phyloP scores from a whole-genome alignment of 2,888 invertebrate genomes.

The Sminthurides aquaticus region DNA sequence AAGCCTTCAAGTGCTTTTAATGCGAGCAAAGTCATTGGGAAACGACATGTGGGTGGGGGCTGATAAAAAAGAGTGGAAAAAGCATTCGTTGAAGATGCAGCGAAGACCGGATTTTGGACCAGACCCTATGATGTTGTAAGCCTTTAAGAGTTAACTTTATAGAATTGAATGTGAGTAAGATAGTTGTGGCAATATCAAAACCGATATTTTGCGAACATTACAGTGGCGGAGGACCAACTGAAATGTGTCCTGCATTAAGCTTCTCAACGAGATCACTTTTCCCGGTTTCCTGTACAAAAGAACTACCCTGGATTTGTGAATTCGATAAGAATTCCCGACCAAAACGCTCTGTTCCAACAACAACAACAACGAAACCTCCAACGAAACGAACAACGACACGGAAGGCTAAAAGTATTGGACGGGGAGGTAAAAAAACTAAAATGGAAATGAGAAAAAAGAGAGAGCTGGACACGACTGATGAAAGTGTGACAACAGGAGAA shows the following conservation, averaged over 20 bases:
- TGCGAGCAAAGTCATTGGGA: constrained; percentile 27
- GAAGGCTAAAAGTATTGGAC: constrained; percentile 13
- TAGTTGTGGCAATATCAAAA: too few species aligned
- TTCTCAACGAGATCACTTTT: constrained; percentile 30
- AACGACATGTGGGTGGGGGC: constrained; percentile 38
- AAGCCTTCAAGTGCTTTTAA: constrained; percentile 32
- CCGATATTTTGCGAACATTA: neutral
- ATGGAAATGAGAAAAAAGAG: constrained; percentile 26
- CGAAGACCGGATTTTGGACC: constrained; percentile 23
- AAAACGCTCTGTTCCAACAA: neutral
- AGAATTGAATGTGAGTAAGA: too few species aligned
- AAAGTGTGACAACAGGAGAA: neutral
- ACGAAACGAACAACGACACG: constrained; percentile 11
- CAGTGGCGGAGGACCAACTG: constrained; percentile 39
- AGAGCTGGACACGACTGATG: constrained; percentile 1
- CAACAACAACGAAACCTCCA: constrained; percentile 15
- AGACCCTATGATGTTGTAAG: constrained; percentile 23
- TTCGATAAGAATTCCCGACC: constrained; percentile 22
- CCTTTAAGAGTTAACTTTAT: too few species aligned
- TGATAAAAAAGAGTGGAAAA: constrained; percentile 40
- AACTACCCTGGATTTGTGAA: constrained; percentile 40
- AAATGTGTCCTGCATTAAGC: constrained; percentile 39
- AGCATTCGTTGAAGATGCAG: constrained; percentile 34
- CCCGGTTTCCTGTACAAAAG: constrained; percentile 29
- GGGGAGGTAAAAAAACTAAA: constrained; percentile 6